Evolutionary conservation across 1,140 invertebrate genomes (phyloP), one percentile per base, ranked within the genome.

Genomic region (Papilio dardanus): DNA sequence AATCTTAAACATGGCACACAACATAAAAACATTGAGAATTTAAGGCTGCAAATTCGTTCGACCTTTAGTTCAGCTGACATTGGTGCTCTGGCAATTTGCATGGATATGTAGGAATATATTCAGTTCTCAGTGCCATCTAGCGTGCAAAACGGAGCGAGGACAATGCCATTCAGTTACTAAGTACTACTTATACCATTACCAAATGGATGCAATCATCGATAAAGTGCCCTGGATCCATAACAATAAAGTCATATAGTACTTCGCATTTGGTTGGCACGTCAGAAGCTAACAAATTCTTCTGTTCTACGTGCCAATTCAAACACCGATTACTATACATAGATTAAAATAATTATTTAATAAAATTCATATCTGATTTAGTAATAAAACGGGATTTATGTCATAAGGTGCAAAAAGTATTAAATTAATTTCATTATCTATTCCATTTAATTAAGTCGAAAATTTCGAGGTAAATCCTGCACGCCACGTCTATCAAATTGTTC

Each of bases 21-120:
- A 69, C 2, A 69, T 3, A 69, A 40, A 69, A 42, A 19, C 33
- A 42, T 24, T 21, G 10, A 42, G 35, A 16, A 35, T 40, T 40
- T 42, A 24, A 42, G 37, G 19, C 21, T 42, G 67, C 67, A 42
- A 69, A 69, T 50, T 46, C 30, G 8, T 31, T 50, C 69, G 69
- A 71, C 69, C 69, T 71, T 28, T n/a, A 71, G 14, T 12, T 37
- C n/a, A 21, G 14, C 6, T 50, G 69, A 71, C 69, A 71, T 71
- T 71, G 69, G 40, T n/a, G 30, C 14, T 24, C 68, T 5, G 24
- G 33, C 69, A 50, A 71, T 71, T 71, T 71, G 16, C 42, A 50
- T 62, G 54, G 24, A 62, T 31, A 71, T 50, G 69, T 71, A 71
- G 21, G 69, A 71, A 71, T 42, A 71, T 50, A 33, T 71, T 71